phyloP scores from a whole-genome alignment of 2,113 vertebrate genomes.

The Alectura lathami region DNA sequence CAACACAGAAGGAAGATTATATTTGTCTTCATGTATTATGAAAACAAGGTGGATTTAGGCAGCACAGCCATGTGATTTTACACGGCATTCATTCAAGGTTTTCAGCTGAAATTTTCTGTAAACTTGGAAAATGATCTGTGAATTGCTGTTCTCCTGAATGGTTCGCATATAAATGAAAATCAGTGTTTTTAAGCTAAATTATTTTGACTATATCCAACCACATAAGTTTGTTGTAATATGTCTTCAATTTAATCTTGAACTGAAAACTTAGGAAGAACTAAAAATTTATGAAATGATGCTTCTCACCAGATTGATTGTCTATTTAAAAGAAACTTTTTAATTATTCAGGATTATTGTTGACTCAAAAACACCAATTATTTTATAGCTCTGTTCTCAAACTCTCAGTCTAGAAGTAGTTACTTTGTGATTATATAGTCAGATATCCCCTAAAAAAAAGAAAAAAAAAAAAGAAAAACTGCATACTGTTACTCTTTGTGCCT shows the following conservation, averaged over 20 bases:
- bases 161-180: background rate
- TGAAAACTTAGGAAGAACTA: too few species aligned
- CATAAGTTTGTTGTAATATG: background rate
- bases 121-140: background rate
- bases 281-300: background rate
- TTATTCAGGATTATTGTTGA: background rate
- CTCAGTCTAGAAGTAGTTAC: background rate
- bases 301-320: background rate
- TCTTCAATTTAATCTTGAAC: background rate
- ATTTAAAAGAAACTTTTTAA: background rate
- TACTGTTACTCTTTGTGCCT: background rate
- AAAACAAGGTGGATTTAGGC: background rate
- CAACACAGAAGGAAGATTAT: background rate
- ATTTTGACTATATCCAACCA: background rate
- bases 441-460: background rate
- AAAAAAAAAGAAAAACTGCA: background rate
- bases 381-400: background rate
- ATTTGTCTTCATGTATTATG: background rate
- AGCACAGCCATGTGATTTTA: background rate
- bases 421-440: background rate
- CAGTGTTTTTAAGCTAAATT: background rate
- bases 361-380: background rate
- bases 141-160: background rate
- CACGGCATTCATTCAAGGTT: background rate
- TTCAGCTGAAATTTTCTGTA: background rate